Conservation (phyloP, 2,888 invertebrate genomes). For the Nomada ferruginata region DNA sequence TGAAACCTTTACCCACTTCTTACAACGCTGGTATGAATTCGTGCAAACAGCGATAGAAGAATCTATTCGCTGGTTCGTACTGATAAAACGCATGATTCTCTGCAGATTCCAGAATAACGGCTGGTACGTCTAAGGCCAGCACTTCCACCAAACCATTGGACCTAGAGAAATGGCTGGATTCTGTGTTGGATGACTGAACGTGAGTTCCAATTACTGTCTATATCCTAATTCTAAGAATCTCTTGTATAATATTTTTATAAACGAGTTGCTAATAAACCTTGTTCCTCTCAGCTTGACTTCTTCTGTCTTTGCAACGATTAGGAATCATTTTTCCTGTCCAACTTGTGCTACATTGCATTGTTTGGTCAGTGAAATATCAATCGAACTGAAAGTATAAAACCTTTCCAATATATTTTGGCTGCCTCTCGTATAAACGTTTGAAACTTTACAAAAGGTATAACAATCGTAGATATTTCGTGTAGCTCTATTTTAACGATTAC, state of each 20-base stretch:
- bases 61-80: not conserved
- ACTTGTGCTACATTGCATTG: not conserved
- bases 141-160: constrained; percentile 75
- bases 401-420: constrained; percentile 6
- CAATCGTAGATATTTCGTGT: not conserved
- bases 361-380: not conserved
- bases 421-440: not conserved
- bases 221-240: not conserved
- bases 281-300: no score
- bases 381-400: not conserved
- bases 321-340: not conserved
- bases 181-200: constrained; percentile 76
- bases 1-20: constrained; percentile 19
- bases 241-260: not conserved
- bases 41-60: not conserved
- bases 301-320: no score
- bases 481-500: not conserved
- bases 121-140: constrained; percentile 31
- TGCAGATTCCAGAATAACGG: constrained; percentile 53
- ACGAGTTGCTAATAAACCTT: not conserved
- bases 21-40: constrained; percentile 24
- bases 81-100: constrained; percentile 29
- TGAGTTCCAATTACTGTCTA: constrained; percentile 1
- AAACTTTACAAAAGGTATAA: constrained; percentile 3
- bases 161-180: constrained; percentile 81